phyloP scores from a whole-genome alignment of 2,797 vertebrate genomes.

The Graptemys geographica region DNA sequence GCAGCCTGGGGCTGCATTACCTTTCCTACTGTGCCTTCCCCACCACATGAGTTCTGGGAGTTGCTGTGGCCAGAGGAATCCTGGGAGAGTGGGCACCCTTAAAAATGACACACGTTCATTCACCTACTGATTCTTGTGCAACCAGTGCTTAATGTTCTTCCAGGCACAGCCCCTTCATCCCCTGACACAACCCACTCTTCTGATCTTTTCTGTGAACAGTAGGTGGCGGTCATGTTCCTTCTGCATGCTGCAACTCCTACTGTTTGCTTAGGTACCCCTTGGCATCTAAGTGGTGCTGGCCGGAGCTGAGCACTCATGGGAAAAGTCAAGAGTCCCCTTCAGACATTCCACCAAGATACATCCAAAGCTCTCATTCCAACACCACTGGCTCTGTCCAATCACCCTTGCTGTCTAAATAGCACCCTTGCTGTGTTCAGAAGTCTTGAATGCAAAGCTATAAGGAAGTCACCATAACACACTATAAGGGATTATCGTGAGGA shows the following conservation, averaged over 20 bases:
- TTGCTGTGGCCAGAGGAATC: background rate
- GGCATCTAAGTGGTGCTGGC: background rate
- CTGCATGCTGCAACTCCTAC: background rate
- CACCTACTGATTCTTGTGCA: background rate
- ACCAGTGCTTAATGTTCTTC: background rate
- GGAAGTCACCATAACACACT: too few relatives aligned
- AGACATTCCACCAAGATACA: background rate
- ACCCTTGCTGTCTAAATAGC: background rate
- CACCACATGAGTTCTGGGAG: background rate
- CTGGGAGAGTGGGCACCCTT: background rate
- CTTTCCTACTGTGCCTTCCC: background rate
- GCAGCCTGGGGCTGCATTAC: background rate
- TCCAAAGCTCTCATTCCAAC: background rate
- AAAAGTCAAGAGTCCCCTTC: background rate
- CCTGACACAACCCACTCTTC: background rate
- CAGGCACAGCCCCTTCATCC: background rate
- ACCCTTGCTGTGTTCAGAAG: background rate
- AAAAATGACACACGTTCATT: background rate
- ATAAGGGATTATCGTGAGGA: background rate
- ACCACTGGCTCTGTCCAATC: background rate
- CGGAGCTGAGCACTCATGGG: background rate
- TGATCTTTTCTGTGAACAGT: background rate
- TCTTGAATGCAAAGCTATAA: background rate
- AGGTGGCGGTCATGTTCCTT: background rate
- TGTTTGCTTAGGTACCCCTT: background rate